Conservation (phyloP, 2,888 invertebrate species). For the Mythimna vitellina region DNA sequence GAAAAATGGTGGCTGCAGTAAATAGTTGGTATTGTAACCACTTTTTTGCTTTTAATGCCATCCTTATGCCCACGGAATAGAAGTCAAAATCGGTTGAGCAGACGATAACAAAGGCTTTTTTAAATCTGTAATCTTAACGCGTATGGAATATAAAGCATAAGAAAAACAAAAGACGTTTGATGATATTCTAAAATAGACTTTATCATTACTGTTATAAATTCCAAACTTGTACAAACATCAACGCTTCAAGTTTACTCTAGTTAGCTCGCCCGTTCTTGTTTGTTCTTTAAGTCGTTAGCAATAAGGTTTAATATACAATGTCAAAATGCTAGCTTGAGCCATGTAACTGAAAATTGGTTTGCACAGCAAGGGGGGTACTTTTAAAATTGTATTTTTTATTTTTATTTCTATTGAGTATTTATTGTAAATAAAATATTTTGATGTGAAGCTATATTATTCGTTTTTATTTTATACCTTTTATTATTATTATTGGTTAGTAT, state of each 20-base stretch:
- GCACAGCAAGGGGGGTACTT: conserved; percentile 18
- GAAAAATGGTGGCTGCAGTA: no score
- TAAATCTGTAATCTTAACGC: no score
- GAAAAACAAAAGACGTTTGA: background rate
- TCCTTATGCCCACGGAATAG: no score
- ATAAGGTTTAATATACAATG: conserved; percentile 20
- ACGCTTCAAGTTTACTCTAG: background rate
- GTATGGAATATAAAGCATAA: no score
- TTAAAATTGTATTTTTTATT: conserved; percentile 28
- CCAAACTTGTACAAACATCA: conserved; percentile 1
- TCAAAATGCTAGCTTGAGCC: background rate
- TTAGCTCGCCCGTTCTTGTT: background rate
- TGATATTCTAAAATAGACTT: background rate
- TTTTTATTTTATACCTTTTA: conserved; percentile 8
- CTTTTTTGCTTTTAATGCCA: no score
- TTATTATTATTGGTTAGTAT: no score
- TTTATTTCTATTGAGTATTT: conserved; percentile 39
- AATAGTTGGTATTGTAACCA: no score
- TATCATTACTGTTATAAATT: rapidly evolving
- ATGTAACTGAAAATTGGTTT: conserved; percentile 18
- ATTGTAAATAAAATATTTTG: conserved; percentile 58
- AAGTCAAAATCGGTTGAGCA: no score
- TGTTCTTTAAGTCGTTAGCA: background rate
- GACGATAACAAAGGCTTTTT: no score
- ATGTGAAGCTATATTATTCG: conserved; percentile 38